Conservation (phyloP, 2,797 vertebrate genomes). For the Rhinoraja longicauda region DNA sequence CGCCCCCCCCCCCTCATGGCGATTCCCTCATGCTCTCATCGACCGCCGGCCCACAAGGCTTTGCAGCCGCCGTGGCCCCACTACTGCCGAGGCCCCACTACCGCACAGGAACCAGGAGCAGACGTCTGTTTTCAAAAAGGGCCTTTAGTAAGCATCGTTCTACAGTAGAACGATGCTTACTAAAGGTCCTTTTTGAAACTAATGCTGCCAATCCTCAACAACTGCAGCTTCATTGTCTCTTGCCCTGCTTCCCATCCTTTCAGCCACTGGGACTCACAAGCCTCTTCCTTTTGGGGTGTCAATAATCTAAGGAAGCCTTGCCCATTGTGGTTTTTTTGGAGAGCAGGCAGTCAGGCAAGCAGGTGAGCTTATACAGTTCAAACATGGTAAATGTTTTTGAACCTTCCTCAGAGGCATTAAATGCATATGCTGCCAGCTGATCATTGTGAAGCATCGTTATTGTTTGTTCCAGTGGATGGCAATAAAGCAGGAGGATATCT, state of each 20-base stretch:
- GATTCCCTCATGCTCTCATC: too few relatives aligned
- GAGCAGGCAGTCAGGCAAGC: not conserved
- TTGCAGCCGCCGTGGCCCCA: too few relatives aligned
- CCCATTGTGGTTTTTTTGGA: not conserved
- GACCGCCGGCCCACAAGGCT: too few relatives aligned
- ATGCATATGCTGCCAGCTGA: not conserved
- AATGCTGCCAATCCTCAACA: not conserved
- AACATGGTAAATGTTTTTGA: not conserved
- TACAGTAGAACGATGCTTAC: too few relatives aligned
- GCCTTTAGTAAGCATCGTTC: not conserved
- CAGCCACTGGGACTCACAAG: not conserved
- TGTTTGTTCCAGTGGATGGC: not conserved
- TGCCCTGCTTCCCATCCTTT: not conserved
- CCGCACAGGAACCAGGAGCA: not conserved
- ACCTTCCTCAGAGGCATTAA: not conserved
- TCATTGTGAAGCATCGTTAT: not conserved
- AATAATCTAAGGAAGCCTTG: not conserved
- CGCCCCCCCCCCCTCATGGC: too few relatives aligned
- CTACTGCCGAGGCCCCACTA: too few relatives aligned
- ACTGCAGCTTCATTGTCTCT: not conserved
- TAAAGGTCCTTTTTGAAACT: too few relatives aligned
- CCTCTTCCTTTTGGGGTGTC: not conserved
- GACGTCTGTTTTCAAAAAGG: not conserved
- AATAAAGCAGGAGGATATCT: not conserved
- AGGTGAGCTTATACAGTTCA: not conserved